A percentile compares a stretch with the other conserved stretches of the same genome.
These are phyloP conservation scores for Ornithoptera alexandrae DNA, from an alignment of 2,888 invertebrate genomes.

Conservation along the genomic window DNA sequence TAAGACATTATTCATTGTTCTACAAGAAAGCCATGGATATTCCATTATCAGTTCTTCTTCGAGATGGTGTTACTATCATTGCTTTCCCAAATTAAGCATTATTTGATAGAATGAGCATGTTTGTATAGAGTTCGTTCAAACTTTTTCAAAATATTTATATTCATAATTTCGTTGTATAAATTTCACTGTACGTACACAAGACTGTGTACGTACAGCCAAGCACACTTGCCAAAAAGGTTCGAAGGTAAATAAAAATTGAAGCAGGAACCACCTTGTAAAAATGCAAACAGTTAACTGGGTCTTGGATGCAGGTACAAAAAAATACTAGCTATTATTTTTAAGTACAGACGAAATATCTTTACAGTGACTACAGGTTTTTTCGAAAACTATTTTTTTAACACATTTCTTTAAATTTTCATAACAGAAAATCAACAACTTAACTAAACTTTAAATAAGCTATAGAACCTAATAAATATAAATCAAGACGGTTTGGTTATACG, in stretches of 20 bases:
- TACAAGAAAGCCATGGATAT: not conserved
- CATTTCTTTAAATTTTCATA: not conserved
- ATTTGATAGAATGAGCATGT: not conserved
- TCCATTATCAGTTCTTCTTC: not conserved
- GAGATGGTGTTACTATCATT: not conserved
- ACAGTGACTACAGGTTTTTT: not conserved
- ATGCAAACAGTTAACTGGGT: too few species aligned
- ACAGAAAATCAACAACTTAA: not conserved
- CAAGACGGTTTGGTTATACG: constrained; percentile 20
- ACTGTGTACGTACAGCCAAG: not conserved
- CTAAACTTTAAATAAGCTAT: not conserved
- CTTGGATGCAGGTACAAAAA: too few species aligned
- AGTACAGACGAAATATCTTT: not conserved
- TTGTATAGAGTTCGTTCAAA: not conserved
- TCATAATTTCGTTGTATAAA: not conserved
- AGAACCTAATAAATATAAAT: constrained; percentile 20
- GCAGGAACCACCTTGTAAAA: too few species aligned
- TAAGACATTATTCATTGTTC: not conserved
- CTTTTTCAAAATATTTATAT: not conserved
- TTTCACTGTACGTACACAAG: not conserved
- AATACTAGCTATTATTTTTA: not conserved
- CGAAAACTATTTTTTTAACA: not conserved
- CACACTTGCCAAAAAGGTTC: too few species aligned
- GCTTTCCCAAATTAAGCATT: not conserved
- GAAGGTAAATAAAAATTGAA: too few species aligned